Evolutionary conservation across 2,888 invertebrate genomes (phyloP), one percentile per base, ranked within the genome.

Genomic region (Campoplex nolae): DNA sequence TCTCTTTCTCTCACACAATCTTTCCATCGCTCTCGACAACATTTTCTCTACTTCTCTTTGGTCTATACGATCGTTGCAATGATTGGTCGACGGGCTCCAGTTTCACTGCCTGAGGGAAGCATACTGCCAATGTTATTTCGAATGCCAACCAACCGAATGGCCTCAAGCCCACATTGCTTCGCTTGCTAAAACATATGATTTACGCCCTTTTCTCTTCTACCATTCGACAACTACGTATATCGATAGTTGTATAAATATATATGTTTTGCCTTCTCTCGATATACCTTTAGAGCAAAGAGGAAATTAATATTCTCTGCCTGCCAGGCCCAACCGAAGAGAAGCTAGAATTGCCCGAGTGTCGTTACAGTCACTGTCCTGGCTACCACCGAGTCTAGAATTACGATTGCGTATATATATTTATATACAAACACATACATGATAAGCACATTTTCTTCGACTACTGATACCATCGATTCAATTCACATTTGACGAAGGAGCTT

Each of bases 61-160:
- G 42, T 74, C 87, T 79, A 68, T 89, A 83, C 80, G 88, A 87
- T 90, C 86, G 88, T 84, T 87, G 83, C 88, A 89, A 89, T 91
- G 90, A 92, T 91, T 90, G 89, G 89, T 89, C 88, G 88, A 89
- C 86, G 87, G 86, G 86, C 89, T 90, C 90, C 89, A 88, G 90
- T 90, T 89, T 83, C 90, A 88, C 90, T 84, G 87, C 87, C 87
- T 45, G 82, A 70, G 84, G 87, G 87, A 87, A 79, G 74, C 78
- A 54, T 38, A 81, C 65, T 45, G 38, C 67, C 67, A 51, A 51
- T 75, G 54, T 70, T 62, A 80, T 54, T 45, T 45, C 79, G 58
- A 70, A 56, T 35, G 28, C 28, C 38, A 48, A n/a, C 71, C n/a
- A 62, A 71, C 56, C 58, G 18, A 80, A 42, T 32, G 70, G 71